These are phyloP conservation scores for Meiosimyza platycephala DNA, from an alignment of 2,888 invertebrate genomes.

Conservation along the genomic window DNA sequence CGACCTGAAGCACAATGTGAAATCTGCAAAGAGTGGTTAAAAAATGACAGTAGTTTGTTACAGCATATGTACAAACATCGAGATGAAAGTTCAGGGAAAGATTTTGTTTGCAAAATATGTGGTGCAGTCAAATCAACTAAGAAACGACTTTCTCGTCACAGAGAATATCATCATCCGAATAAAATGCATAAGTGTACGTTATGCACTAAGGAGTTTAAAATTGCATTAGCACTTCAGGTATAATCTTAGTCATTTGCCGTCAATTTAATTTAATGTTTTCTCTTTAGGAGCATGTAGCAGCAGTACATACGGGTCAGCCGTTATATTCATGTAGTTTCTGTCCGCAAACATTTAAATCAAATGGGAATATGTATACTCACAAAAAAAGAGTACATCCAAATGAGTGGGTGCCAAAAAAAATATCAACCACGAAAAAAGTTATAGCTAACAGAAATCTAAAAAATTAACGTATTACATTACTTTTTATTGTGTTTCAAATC, in stretches of 20 bases:
- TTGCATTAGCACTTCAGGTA: constrained; percentile 20
- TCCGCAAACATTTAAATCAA: constrained; percentile 64
- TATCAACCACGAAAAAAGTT: too few species aligned
- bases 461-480: too few species aligned
- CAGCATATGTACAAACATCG: constrained; percentile 33
- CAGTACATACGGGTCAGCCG: constrained; percentile 64
- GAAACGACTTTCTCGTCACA: constrained; percentile 14
- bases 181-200: constrained; percentile 25
- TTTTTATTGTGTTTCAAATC: too few species aligned
- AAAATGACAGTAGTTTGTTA: constrained; percentile 4
- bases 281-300: constrained; percentile 62
- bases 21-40: constrained; percentile 30
- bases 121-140: constrained; percentile 26
- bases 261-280: not conserved
- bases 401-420: constrained; percentile 57
- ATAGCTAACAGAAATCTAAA: too few species aligned
- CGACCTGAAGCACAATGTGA: constrained; percentile 32
- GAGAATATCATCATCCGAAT: constrained; percentile 26
- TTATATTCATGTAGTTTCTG: constrained; percentile 65
- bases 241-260: too few species aligned
- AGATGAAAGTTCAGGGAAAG: constrained; percentile 23
- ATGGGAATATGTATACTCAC: constrained; percentile 66
- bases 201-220: constrained; percentile 32
- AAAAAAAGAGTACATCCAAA: constrained; percentile 63
- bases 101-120: constrained; percentile 28